These are phyloP conservation scores for Erpobdella octoculata DNA, from an alignment of 2,888 invertebrate species.

Conservation along the genomic window DNA sequence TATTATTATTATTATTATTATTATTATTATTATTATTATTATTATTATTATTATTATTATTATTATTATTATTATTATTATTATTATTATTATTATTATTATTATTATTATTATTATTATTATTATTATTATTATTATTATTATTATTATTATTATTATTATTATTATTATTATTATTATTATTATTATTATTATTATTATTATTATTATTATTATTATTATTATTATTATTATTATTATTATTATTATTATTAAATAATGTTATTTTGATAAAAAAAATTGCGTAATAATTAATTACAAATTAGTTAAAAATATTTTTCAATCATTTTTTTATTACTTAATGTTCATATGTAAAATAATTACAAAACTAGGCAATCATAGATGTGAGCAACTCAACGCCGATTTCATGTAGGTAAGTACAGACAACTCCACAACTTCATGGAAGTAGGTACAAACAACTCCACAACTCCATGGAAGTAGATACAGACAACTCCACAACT, in stretches of 20 bases:
- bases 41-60: slow-evolving; percentile 10
- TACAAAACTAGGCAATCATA: too few species aligned
- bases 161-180: slow-evolving; percentile 22
- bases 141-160: slow-evolving; percentile 24
- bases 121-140: slow-evolving; percentile 25
- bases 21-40: slow-evolving; percentile 4
- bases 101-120: background rate
- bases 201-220: background rate
- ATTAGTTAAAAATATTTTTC: too few species aligned
- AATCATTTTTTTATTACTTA: too few species aligned
- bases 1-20: slow-evolving; percentile 12
- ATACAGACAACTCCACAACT: too few species aligned
- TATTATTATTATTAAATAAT: background rate
- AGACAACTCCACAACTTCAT: too few species aligned
- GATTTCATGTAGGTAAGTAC: too few species aligned
- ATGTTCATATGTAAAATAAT: too few species aligned
- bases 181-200: slow-evolving; percentile 13
- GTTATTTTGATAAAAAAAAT: background rate
- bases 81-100: background rate
- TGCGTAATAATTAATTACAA: too few species aligned
- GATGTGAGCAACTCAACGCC: too few species aligned
- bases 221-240: background rate
- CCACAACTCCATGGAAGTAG: too few species aligned
- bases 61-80: slow-evolving; percentile 14
- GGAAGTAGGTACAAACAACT: too few species aligned